phyloP scores from a whole-genome alignment of 64 coral and sea anemone species.

The Pocillopora verrucosa region DNA sequence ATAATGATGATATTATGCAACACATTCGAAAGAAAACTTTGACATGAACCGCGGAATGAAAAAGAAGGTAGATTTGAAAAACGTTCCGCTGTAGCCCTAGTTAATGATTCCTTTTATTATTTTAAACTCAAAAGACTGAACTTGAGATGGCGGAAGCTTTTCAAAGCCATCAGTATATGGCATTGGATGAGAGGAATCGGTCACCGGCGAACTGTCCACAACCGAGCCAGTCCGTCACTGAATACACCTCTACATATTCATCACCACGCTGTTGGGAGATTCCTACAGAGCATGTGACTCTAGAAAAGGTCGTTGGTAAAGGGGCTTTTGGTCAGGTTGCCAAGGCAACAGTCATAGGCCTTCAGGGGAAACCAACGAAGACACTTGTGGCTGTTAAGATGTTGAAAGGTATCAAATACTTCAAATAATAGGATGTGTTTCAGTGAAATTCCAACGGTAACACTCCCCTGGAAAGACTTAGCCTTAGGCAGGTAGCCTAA shows the following conservation, averaged over 20 bases:
- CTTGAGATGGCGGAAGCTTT: neutral
- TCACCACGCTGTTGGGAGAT: constrained; percentile 15
- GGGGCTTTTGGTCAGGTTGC: constrained; percentile 63
- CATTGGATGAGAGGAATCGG: neutral
- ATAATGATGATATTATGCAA: too few species aligned
- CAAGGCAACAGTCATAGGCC: constrained; percentile 20
- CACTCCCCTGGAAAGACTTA: neutral
- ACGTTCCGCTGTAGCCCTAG: too few species aligned
- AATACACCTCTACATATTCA: neutral
- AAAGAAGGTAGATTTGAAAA: too few species aligned
- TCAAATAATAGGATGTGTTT: too few species aligned
- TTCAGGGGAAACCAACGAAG: neutral
- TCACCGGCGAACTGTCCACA: neutral
- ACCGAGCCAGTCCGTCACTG: neutral
- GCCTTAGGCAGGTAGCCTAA: too few species aligned
- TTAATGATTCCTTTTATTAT: too few species aligned
- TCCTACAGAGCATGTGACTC: neutral
- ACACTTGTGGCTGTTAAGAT: constrained; percentile 44
- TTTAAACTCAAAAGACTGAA: neutral
- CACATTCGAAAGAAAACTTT: too few species aligned
- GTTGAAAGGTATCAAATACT: constrained; percentile 31
- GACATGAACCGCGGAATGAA: too few species aligned
- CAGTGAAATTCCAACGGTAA: too few species aligned
- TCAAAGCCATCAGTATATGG: neutral
- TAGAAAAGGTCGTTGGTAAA: constrained; percentile 50